Percentiles rank a stretch among this genome's conserved stretches.
Conservation (phyloP, 1,140 invertebrate species). For the Brachionus paranguensis region DNA sequence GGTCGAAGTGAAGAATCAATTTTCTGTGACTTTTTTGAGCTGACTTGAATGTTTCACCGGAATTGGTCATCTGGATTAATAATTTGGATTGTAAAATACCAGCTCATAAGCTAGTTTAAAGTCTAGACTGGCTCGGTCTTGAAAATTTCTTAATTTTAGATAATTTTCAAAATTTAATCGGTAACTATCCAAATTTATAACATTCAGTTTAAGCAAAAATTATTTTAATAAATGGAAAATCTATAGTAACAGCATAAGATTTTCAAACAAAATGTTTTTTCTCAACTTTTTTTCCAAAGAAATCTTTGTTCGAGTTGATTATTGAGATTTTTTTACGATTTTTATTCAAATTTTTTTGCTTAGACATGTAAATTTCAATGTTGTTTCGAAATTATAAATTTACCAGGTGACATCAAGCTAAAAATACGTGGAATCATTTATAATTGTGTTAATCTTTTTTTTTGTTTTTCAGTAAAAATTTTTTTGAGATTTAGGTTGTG, state of each 20-base stretch:
- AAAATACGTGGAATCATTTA: not conserved
- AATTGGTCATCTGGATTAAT: conserved; percentile 16
- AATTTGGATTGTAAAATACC: not conserved
- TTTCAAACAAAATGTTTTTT: not conserved
- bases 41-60: not conserved
- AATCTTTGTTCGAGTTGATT: not conserved
- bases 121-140: not conserved
- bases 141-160: not conserved
- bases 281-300: not conserved
- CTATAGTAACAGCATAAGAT: not conserved
- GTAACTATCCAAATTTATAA: not conserved
- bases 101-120: not conserved
- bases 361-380: not conserved
- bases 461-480: not conserved
- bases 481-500: no score
- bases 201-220: not conserved
- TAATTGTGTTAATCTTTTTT: not conserved
- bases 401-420: not conserved
- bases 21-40: not conserved
- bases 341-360: not conserved
- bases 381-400: not conserved
- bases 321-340: not conserved
- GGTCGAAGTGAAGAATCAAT: conserved; percentile 34
- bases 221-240: not conserved
- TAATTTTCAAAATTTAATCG: not conserved